These are phyloP conservation scores for Fratercula arctica DNA, from an alignment of 2,797 vertebrate genomes.

Conservation along the genomic window DNA sequence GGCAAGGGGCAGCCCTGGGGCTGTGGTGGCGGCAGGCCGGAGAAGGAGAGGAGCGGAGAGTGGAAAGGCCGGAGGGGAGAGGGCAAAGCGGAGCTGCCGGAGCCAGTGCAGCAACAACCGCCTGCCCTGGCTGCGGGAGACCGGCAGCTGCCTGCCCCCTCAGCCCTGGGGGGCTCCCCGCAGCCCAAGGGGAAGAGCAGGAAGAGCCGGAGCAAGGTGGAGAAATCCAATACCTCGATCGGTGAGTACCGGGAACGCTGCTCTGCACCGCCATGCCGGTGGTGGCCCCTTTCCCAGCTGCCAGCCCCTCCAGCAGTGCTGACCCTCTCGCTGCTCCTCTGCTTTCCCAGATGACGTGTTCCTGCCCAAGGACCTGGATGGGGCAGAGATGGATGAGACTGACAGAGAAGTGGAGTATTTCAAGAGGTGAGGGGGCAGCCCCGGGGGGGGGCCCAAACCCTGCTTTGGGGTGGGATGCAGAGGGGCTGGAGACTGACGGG, in stretches of 20 bases:
- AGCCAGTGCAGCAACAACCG: conserved; percentile 52
- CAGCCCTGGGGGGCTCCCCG: conserved; percentile 73
- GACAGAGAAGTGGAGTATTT: conserved; percentile 99
- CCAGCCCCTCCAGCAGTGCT: rapidly evolving
- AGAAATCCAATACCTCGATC: conserved; percentile 86
- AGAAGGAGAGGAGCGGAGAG: conserved; percentile 71
- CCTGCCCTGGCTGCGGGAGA: neutral
- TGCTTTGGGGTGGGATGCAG: no score
- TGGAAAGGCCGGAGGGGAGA: conserved; percentile 71
- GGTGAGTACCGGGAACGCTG: conserved; percentile 71
- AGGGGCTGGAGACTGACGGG: neutral
- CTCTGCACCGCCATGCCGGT: rapidly evolving
- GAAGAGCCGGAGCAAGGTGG: conserved; percentile 93
- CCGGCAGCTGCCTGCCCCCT: conserved; percentile 54
- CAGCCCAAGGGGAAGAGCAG: conserved; percentile 91
- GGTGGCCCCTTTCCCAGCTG: neutral
- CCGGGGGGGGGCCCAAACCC: rapidly evolving
- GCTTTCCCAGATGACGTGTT: conserved; percentile 93
- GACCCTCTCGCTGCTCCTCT: conserved; percentile 10
- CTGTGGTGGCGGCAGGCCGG: neutral
- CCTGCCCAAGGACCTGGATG: conserved; percentile 96
- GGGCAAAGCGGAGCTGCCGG: conserved; percentile 62
- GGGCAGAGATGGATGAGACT: conserved; percentile 96
- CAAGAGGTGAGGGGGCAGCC: conserved; percentile 83
- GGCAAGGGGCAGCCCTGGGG: conserved; percentile 65